These are phyloP conservation scores for Sebastes trivittatus DNA, from an alignment of 2,797 vertebrate species.

Conservation along the genomic window DNA sequence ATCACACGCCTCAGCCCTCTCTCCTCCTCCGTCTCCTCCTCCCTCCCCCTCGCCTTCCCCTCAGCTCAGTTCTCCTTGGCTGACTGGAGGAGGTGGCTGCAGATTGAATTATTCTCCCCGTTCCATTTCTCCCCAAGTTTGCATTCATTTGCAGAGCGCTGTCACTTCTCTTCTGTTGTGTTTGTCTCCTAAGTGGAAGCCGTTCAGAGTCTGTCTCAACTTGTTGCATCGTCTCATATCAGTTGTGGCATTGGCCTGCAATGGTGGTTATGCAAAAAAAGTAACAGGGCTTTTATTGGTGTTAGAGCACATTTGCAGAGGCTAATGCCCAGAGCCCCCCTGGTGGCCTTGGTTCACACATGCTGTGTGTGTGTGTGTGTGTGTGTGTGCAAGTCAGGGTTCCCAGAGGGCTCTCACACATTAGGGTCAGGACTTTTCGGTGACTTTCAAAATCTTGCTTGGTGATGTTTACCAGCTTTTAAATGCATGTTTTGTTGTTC, in stretches of 20 bases:
- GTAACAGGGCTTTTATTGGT: slow-evolving; percentile 39
- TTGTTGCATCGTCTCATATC: slow-evolving; percentile 59
- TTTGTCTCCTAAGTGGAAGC: slow-evolving; percentile 70
- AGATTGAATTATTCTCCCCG: slow-evolving; percentile 76
- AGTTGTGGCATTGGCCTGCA: slow-evolving; percentile 42
- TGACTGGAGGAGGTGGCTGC: slow-evolving; percentile 63
- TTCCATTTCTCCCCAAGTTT: slow-evolving; percentile 69
- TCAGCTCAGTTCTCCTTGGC: slow-evolving; percentile 61
- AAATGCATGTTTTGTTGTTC: not conserved
- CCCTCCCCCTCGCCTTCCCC: slow-evolving; percentile 11
- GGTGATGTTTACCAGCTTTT: not conserved
- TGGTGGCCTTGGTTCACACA: slow-evolving; percentile 2
- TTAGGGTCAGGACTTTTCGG: not conserved
- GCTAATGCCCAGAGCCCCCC: slow-evolving; percentile 26
- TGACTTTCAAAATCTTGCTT: slow-evolving; percentile 3
- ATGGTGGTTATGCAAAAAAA: slow-evolving; percentile 36
- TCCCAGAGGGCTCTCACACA: not conserved
- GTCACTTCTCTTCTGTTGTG: slow-evolving; percentile 70
- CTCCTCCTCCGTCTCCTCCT: slow-evolving; percentile 26
- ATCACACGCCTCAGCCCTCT: slow-evolving; percentile 40
- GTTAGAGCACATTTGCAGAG: slow-evolving; percentile 38
- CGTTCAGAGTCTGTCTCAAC: slow-evolving; percentile 62
- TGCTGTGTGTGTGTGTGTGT: not conserved
- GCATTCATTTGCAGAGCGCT: slow-evolving; percentile 65
- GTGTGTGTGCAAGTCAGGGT: not conserved